Evolutionary conservation across 2,888 invertebrate genomes (phyloP), one percentile per base, ranked within the genome.

Genomic region (Emmelina monodactyla): DNA sequence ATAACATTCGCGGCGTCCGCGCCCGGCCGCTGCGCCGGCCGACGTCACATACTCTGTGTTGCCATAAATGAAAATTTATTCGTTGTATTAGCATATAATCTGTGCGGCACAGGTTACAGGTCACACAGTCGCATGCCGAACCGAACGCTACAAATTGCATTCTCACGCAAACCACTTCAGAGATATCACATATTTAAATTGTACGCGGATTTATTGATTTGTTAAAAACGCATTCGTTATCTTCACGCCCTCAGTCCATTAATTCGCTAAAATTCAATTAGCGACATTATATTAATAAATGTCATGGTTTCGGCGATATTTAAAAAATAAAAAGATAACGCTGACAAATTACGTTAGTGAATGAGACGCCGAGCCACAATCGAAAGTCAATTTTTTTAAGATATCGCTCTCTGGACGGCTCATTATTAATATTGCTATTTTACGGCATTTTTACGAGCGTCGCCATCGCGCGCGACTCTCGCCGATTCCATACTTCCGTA

Each of bases 11-110:
- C 19, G 19, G n/a, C n/a, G n/a, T n/a, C n/a, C n/a, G n/a, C n/a
- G n/a, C n/a, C n/a, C n/a, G n/a, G n/a, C n/a, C n/a, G n/a, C n/a
- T n/a, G n/a, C n/a, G n/a, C n/a, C n/a, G n/a, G n/a, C n/a, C 19
- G 5, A 19, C 19, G 19, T 19, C 5, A 6, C 19, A 19, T 28
- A 5, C 11, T 19, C 5, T 35, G 31, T 35, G 34, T 46, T 42
- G 49, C 61, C 55, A 52, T 58, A 53, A 55, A 58, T 45, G 55
- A 51, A 50, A 52, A 53, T 56, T 57, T 53, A 55, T 56, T 53
- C 46, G 36, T 28, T 44, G 49, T 56, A 70, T 70, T 69, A 70
- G 65, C 72, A 70, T 68, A 69, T 62, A 66, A 69, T 63, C 61
- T 60, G 49, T 36, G 37, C 37, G 31, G 35, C 46, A 43, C 41